Percentiles rank a stretch among this genome's conserved stretches.
Evolutionary conservation across 1,140 invertebrate genomes (phyloP).

Genomic region (Drosophila pandora): DNA sequence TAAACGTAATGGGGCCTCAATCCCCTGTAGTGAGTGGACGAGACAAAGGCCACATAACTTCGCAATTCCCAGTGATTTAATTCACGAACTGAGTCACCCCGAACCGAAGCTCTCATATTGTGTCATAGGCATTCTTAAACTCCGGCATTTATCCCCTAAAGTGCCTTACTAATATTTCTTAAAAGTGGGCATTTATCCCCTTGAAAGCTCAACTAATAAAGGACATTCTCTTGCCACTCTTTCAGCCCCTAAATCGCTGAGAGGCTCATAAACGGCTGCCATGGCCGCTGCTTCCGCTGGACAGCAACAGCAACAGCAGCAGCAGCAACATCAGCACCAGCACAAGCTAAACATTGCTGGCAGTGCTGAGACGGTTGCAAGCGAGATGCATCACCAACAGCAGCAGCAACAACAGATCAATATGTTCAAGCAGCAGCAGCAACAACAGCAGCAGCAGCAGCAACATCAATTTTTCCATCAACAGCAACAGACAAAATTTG

Average conservation of each 20-base stretch:
- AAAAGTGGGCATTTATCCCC: too few species aligned
- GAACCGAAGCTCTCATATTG: slow-evolving; percentile 8
- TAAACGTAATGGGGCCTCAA: slow-evolving; percentile 25
- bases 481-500: slow-evolving; percentile 71
- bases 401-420: slow-evolving; percentile 52
- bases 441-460: slow-evolving; percentile 53
- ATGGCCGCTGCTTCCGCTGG: slow-evolving; percentile 83
- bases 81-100: slow-evolving; percentile 16
- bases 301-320: slow-evolving; percentile 73
- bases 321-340: slow-evolving; percentile 68
- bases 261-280: slow-evolving; percentile 56
- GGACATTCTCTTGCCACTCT: slow-evolving; percentile 11
- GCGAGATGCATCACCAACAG: slow-evolving; percentile 64
- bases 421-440: slow-evolving; percentile 55
- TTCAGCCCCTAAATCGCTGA: slow-evolving; percentile 57
- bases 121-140: background rate
- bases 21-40: background rate
- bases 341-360: slow-evolving; percentile 73
- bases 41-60: slow-evolving; percentile 24
- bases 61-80: slow-evolving; percentile 19
- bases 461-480: slow-evolving; percentile 68
- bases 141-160: too few species aligned
- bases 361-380: slow-evolving; percentile 57
- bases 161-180: too few species aligned
- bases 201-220: slow-evolving; percentile 11